phyloP scores from a whole-genome alignment of 2,888 invertebrate genomes.

The Amphipyra tragopoginis region DNA sequence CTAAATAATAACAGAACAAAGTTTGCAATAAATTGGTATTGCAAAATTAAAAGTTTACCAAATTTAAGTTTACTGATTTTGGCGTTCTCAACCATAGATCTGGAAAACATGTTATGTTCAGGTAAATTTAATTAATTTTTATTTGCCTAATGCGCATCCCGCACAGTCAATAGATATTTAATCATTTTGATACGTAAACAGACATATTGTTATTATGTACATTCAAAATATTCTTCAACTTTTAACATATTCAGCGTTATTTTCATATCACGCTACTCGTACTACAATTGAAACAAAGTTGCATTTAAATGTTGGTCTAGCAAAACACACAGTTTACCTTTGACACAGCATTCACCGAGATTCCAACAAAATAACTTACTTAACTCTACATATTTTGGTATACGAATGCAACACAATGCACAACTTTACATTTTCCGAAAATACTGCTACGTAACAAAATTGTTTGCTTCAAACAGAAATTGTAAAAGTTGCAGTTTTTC shows the following conservation, averaged over 20 bases:
- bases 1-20: too few relatives aligned
- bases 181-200: too few relatives aligned
- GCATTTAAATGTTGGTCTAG: conserved; percentile 15
- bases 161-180: too few relatives aligned
- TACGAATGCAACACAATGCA: conserved; percentile 26
- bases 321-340: conserved; percentile 32
- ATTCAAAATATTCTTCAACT: not conserved
- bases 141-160: too few relatives aligned
- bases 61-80: too few relatives aligned
- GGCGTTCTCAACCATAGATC: too few relatives aligned
- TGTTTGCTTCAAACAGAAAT: conserved; percentile 12
- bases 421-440: conserved; percentile 23
- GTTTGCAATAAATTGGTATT: too few relatives aligned
- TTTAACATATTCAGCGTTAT: not conserved
- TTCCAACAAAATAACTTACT: conserved; percentile 27
- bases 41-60: too few relatives aligned
- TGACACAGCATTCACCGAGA: conserved; percentile 23
- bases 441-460: conserved; percentile 19
- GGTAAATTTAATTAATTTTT: too few relatives aligned
- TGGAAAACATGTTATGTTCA: too few relatives aligned
- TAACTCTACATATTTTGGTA: conserved; percentile 30
- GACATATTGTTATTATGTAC: too few relatives aligned
- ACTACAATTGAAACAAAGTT: conserved; percentile 7
- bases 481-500: conserved; percentile 13
- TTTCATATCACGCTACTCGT: not conserved